A percentile compares a stretch with the other conserved stretches of the same genome.
phyloP scores from a whole-genome alignment of 2,888 invertebrate genomes.

The Acleris cristana region DNA sequence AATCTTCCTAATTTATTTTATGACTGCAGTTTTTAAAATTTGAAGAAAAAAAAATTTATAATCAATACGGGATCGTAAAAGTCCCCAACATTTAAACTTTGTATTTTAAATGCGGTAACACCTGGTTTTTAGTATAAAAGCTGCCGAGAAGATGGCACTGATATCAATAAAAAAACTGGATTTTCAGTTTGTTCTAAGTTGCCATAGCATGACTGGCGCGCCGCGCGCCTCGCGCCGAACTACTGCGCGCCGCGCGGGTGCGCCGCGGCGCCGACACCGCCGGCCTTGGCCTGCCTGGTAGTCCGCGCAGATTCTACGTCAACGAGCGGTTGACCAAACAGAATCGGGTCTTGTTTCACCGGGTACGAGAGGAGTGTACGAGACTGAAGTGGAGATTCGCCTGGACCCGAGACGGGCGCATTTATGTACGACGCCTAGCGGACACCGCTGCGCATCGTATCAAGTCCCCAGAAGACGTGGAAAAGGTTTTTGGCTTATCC shows the following conservation, averaged over 20 bases:
- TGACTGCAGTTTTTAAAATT: too few species aligned
- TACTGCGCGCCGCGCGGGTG: not conserved
- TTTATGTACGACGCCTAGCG: not conserved
- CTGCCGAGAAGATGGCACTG: too few species aligned
- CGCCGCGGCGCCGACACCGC: conserved; percentile 2
- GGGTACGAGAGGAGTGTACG: too few species aligned
- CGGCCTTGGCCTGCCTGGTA: not conserved
- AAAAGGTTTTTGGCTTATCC: not conserved
- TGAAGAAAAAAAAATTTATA: too few species aligned
- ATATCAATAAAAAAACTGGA: too few species aligned
- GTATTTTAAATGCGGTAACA: too few species aligned
- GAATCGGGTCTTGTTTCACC: not conserved
- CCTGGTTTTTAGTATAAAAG: too few species aligned
- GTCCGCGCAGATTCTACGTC: not conserved
- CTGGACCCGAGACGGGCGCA: conserved; percentile 4
- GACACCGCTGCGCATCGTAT: not conserved
- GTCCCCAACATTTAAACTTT: too few species aligned
- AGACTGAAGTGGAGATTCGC: not conserved
- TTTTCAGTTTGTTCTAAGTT: too few species aligned
- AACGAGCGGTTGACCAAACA: not conserved
- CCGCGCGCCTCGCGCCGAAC: not conserved
- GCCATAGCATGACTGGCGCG: conserved; percentile 1
- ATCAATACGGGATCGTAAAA: too few species aligned
- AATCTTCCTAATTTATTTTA: too few species aligned
- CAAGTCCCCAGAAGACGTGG: not conserved